Evolutionary conservation across 2,797 vertebrate genomes (phyloP).

Genomic region (Sebastes miniatus): DNA sequence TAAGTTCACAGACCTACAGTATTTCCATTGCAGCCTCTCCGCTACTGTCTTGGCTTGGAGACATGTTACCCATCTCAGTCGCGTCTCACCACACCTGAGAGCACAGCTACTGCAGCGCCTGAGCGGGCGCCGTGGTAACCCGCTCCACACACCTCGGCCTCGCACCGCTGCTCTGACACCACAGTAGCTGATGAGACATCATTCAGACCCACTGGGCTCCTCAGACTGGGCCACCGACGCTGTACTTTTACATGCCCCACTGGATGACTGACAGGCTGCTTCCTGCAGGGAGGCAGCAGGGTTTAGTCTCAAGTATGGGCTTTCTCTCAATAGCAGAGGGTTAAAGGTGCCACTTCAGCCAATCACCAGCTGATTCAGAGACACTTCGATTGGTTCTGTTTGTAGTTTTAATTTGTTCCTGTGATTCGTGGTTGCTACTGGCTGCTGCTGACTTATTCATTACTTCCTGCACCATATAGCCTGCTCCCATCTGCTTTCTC

Average conservation of each 20-base stretch:
- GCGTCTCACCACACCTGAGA: slow-evolving; percentile 49
- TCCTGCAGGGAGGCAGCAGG: slow-evolving; percentile 33
- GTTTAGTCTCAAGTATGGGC: not conserved
- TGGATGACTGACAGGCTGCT: slow-evolving; percentile 56
- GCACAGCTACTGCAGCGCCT: slow-evolving; percentile 27
- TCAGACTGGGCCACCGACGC: slow-evolving; percentile 32
- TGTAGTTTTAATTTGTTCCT: not conserved
- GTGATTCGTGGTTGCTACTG: not conserved
- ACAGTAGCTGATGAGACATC: slow-evolving; percentile 60
- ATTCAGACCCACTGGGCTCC: slow-evolving; percentile 48
- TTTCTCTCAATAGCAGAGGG: not conserved
- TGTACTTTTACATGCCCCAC: slow-evolving; percentile 54
- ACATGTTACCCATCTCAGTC: slow-evolving; percentile 13
- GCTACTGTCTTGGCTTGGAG: not conserved
- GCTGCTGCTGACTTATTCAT: slow-evolving; percentile 20
- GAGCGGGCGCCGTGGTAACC: slow-evolving; percentile 13
- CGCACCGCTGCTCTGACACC: slow-evolving; percentile 48
- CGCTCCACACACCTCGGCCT: slow-evolving; percentile 17
- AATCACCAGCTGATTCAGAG: not conserved
- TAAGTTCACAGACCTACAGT: not conserved
- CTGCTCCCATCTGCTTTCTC: slow-evolving; percentile 10
- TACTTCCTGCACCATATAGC: slow-evolving; percentile 11
- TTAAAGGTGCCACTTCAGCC: not conserved
- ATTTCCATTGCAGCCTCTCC: not conserved
- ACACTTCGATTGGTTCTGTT: not conserved